Evolutionary conservation across 2,113 vertebrate genomes (phyloP), one percentile per base, ranked within the genome.

Genomic region (Eonycteris spelaea): DNA sequence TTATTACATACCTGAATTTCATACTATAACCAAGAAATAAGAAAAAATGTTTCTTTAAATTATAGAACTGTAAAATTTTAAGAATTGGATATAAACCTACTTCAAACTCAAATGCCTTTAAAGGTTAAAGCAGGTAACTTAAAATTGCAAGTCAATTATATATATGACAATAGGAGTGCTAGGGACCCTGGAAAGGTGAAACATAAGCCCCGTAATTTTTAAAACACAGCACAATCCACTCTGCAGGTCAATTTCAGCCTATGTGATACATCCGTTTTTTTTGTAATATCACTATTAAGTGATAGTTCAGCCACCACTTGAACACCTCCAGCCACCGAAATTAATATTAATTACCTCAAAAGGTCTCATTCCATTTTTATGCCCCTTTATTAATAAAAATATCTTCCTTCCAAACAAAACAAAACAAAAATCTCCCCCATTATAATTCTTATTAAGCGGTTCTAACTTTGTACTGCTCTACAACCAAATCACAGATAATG

Each of bases 31-130:
- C 82, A 93, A 84, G 33, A 84, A 21, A 51, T 48, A 90, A 51
- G 7, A 63, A 73, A 45, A 83, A 33, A 26, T 61, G 30, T 55
- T 68, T 40, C 21, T 91, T 86, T 59, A 79, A 71, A 91, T 35
- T 73, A 71, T 19, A 0, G 35, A 53, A 53, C 12, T 86, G 65
- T 35, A 80, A 24, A 43, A 91, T 65, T 95, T 95, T 80, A 86
- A 95, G 89, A 86, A 55, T 3, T 71, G 19, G 33, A 86, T 33
- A 5, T 73, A 51, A 90, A 86, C 57, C 35, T 79, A 96, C 65
- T 63, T 94, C n/a, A 89, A 89, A 92, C 53, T 85, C 35, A 40
- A 68, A 85, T 71, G 30, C 71, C 28, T 85, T 90, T 89, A 74
- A 2, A 87, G 30, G 53, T 75, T 57, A 57, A 92, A 91, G 77